Percentiles rank a stretch among this genome's conserved stretches.
Evolutionary conservation across 2,113 vertebrate genomes (phyloP).

Genomic region (Aldabrachelys gigantea): DNA sequence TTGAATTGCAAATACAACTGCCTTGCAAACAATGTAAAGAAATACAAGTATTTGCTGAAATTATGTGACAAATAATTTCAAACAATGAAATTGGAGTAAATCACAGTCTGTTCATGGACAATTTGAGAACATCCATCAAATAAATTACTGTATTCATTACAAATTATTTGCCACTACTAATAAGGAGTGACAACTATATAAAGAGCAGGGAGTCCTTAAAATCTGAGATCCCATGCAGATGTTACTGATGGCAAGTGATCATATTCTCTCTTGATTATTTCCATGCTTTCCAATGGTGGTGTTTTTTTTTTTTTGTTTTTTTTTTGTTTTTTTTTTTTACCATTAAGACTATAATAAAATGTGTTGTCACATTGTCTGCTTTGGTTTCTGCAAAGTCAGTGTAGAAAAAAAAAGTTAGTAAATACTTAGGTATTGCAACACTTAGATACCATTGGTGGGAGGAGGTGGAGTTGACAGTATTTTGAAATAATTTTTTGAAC

Average conservation of each 20-base stretch:
- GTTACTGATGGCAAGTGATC: neutral
- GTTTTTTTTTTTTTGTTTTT: neutral
- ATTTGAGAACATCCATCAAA: neutral
- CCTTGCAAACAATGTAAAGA: neutral
- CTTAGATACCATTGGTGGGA: neutral
- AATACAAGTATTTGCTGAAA: neutral
- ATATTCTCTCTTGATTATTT: neutral
- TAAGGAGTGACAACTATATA: neutral
- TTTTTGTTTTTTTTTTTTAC: no score
- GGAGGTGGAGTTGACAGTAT: neutral
- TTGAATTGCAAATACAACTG: neutral
- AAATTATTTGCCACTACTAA: neutral
- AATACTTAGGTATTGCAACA: neutral
- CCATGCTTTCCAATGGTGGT: neutral
- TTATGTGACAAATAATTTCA: neutral
- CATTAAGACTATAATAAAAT: neutral
- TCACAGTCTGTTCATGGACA: neutral
- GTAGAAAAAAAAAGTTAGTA: neutral
- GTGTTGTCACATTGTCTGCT: neutral
- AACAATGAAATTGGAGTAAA: neutral
- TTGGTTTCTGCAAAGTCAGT: neutral
- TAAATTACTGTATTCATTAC: neutral
- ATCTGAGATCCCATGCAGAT: neutral
- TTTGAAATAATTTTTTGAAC: neutral
- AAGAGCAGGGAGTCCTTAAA: neutral